phyloP scores from a whole-genome alignment of 2,113 vertebrate genomes.

The Odocoileus hemionus region DNA sequence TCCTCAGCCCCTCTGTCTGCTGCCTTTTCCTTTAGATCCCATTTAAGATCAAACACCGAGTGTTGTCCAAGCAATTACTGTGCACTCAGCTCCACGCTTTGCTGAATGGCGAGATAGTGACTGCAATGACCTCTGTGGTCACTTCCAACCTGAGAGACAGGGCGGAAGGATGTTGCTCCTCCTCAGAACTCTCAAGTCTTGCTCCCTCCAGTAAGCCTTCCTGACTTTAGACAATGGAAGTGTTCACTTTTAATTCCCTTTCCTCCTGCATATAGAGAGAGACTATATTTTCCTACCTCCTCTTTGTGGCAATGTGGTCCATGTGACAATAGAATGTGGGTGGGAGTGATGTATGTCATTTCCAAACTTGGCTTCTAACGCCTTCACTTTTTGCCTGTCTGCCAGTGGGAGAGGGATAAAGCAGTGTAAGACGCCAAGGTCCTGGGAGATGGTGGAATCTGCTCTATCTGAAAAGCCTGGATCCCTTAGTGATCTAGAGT shows the following conservation, averaged over 20 bases:
- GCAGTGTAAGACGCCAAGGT: neutral
- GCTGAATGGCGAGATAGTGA: neutral
- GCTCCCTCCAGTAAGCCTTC: neutral
- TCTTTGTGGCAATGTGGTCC: neutral
- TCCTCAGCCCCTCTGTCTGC: neutral
- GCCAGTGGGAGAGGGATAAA: neutral
- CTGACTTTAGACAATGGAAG: neutral
- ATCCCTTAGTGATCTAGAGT: neutral
- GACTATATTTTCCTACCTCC: neutral
- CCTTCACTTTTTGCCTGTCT: neutral
- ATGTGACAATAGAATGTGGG: neutral
- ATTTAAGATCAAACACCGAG: constrained; percentile 23
- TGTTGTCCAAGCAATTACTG: constrained; percentile 5
- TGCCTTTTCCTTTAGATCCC: neutral
- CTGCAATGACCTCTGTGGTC: neutral
- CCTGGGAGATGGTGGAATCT: neutral
- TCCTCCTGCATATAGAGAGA: neutral
- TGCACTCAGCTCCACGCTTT: constrained; percentile 1
- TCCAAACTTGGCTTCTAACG: neutral
- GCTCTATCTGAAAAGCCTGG: neutral
- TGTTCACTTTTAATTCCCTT: neutral
- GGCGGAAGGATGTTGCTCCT: neutral
- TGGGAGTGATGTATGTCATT: neutral
- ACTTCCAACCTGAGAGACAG: neutral
- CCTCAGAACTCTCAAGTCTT: neutral